These are phyloP conservation scores for Himantopus leucocephalus DNA, from an alignment of 2,113 vertebrate genomes.

Conservation along the genomic window DNA sequence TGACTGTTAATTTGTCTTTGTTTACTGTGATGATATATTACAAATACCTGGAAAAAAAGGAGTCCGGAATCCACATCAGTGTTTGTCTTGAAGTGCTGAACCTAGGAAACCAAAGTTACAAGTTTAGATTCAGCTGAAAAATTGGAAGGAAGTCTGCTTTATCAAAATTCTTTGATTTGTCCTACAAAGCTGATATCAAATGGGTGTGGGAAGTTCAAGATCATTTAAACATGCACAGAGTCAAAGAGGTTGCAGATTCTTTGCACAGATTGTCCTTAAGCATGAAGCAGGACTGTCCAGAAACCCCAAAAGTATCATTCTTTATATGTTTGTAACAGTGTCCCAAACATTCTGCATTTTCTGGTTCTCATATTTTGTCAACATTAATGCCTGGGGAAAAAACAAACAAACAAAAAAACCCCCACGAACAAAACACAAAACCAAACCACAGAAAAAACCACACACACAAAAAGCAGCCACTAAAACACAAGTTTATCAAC, in stretches of 20 bases:
- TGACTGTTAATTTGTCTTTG: neutral
- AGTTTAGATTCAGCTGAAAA: neutral
- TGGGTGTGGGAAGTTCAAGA: neutral
- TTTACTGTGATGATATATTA: neutral
- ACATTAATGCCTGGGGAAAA: neutral
- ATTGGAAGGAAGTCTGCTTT: neutral
- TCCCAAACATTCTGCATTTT: neutral
- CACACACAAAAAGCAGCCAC: neutral
- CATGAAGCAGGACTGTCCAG: neutral
- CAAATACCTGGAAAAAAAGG: conserved; percentile 97
- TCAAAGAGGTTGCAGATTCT: neutral
- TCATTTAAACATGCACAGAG: neutral
- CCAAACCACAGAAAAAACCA: neutral
- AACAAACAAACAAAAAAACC: neutral
- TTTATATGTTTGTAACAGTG: neutral
- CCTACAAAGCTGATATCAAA: neutral
- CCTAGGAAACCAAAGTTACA: conserved; percentile 73
- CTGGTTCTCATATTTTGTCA: neutral
- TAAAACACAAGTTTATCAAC: neutral
- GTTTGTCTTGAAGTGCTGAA: conserved; percentile 99
- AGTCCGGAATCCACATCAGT: conserved; percentile 98
- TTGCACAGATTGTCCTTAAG: neutral
- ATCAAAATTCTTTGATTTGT: neutral
- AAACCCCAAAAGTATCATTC: neutral
- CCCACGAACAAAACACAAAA: neutral